Percentiles rank a stretch among this genome's conserved stretches.
phyloP scores from a whole-genome alignment of 1,140 invertebrate species.

The Cyrtorhinus lividipennis region DNA sequence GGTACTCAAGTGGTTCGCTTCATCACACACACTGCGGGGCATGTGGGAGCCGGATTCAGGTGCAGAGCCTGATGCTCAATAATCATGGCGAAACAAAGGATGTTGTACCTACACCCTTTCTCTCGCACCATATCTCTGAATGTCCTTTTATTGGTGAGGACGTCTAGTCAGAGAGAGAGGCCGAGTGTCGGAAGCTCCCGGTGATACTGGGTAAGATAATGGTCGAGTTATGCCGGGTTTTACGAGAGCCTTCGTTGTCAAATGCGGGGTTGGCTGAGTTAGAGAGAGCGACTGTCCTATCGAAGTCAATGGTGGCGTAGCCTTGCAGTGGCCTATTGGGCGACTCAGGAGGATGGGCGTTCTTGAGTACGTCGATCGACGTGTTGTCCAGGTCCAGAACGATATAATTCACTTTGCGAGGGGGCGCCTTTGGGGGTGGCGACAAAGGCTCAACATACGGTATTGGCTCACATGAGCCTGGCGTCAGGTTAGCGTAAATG shows the following conservation, averaged over 20 bases:
- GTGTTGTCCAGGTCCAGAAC: slow-evolving; percentile 49
- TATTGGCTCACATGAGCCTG: slow-evolving; percentile 37
- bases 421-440: background rate
- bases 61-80: no score
- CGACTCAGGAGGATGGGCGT: slow-evolving; percentile 28
- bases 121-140: no score
- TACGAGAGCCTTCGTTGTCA: slow-evolving; percentile 41
- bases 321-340: slow-evolving; percentile 43
- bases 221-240: slow-evolving; percentile 48
- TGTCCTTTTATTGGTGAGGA: no score
- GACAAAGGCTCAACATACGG: slow-evolving; percentile 29
- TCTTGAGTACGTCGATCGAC: slow-evolving; percentile 27
- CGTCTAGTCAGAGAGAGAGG: slow-evolving; percentile 15
- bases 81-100: no score
- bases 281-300: slow-evolving; percentile 76
- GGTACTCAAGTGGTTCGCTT: no score
- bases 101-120: no score
- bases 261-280: slow-evolving; percentile 37
- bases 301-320: slow-evolving; percentile 87
- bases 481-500: slow-evolving; percentile 48
- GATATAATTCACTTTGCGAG: slow-evolving; percentile 50
- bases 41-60: no score
- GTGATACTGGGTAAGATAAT: slow-evolving; percentile 33
- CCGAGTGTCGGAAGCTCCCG: slow-evolving; percentile 5
- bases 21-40: no score